These are phyloP conservation scores for Drosophila repleta DNA, from an alignment of 1,140 invertebrate species.

Conservation along the genomic window DNA sequence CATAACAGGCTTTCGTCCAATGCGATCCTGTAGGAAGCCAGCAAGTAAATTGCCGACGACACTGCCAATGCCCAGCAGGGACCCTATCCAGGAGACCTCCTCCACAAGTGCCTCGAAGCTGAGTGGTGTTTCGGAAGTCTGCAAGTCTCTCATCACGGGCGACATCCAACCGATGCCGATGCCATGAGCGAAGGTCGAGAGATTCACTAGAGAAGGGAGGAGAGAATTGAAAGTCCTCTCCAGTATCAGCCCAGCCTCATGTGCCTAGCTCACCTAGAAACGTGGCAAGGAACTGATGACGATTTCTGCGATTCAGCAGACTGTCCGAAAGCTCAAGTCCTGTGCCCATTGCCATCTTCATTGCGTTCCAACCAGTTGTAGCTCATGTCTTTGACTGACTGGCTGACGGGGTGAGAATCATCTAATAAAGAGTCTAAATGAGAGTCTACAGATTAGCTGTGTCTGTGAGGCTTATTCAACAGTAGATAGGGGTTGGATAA, in stretches of 20 bases:
- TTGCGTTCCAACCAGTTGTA: constrained; percentile 17
- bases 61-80: constrained; percentile 73
- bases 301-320: constrained; percentile 59
- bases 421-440: not conserved
- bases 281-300: constrained; percentile 59
- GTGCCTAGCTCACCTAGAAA: constrained; percentile 46
- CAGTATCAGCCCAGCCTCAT: no score
- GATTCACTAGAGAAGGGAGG: constrained; percentile 65
- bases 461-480: constrained; percentile 18
- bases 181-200: constrained; percentile 83
- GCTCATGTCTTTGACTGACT: constrained; percentile 16
- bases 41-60: constrained; percentile 61
- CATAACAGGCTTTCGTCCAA: constrained; percentile 62
- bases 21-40: constrained; percentile 60
- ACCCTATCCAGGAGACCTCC: constrained; percentile 77
- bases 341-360: constrained; percentile 43
- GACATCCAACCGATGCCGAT: constrained; percentile 84
- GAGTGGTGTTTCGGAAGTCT: constrained; percentile 72
- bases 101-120: constrained; percentile 44
- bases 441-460: not conserved
- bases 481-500: constrained; percentile 18
- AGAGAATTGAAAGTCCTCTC: not conserved
- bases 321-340: constrained; percentile 52
- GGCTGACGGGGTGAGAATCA: not conserved
- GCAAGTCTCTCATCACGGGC: constrained; percentile 78